phyloP scores from a whole-genome alignment of 2,113 vertebrate genomes.

The Cochlearius cochlearius region DNA sequence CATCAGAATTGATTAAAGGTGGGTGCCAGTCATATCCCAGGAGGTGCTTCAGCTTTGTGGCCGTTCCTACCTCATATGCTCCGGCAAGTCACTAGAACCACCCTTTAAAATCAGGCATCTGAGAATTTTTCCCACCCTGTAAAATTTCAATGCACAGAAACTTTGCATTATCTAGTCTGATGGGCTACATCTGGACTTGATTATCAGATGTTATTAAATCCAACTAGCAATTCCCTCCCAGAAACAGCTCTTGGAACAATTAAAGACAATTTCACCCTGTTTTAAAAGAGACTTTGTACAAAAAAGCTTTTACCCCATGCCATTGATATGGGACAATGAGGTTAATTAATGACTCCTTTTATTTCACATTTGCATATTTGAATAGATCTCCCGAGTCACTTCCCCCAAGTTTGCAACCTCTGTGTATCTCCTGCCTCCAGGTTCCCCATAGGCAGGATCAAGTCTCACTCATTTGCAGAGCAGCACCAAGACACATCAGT shows the following conservation, averaged over 20 bases:
- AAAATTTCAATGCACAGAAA: background rate
- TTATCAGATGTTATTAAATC: background rate
- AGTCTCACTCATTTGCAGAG: background rate
- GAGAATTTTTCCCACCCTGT: background rate
- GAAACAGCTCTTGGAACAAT: background rate
- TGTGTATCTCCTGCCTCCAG: background rate
- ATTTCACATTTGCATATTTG: background rate
- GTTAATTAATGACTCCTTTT: background rate
- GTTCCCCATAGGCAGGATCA: background rate
- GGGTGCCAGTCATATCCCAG: accelerated
- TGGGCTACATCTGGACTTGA: background rate
- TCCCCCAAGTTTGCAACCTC: background rate
- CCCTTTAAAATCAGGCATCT: background rate
- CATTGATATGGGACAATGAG: background rate
- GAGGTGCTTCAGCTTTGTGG: background rate
- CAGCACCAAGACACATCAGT: background rate
- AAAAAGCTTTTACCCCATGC: background rate
- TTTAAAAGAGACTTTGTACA: background rate
- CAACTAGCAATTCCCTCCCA: background rate
- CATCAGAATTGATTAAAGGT: background rate
- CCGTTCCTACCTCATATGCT: background rate
- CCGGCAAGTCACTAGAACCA: background rate
- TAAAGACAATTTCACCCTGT: background rate
- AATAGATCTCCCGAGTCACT: background rate
- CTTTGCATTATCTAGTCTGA: background rate